Percentiles rank a stretch among this genome's conserved stretches.
Conservation (phyloP, 1,140 invertebrate genomes). For the Pantala flavescens region DNA sequence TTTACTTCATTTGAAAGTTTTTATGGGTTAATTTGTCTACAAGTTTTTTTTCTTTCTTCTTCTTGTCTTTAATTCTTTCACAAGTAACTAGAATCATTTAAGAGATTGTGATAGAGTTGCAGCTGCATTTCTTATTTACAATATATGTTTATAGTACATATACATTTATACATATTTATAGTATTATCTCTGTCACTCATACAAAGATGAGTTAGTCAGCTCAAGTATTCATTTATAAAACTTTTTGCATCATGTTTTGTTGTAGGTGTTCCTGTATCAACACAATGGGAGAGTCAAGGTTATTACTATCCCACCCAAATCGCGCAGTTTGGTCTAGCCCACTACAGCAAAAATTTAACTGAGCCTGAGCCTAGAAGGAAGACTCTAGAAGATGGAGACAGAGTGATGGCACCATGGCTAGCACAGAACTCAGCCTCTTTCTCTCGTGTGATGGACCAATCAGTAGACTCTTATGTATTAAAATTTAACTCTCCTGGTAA, state of each 20-base stretch:
- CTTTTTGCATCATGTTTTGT: too few relatives aligned
- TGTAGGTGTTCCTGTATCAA: conserved; percentile 78
- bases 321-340: conserved; percentile 92
- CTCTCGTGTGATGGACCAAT: conserved; percentile 46
- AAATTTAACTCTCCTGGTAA: conserved; percentile 55
- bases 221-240: too few relatives aligned
- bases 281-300: conserved; percentile 86
- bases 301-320: conserved; percentile 99
- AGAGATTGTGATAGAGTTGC: too few relatives aligned
- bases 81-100: too few relatives aligned
- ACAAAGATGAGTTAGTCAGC: too few relatives aligned
- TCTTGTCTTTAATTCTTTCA: too few relatives aligned
- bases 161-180: neutral
- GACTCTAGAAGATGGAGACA: conserved; percentile 62
- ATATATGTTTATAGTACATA: too few relatives aligned
- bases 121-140: too few relatives aligned
- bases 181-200: neutral
- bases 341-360: conserved; percentile 90
- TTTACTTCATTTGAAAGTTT: too few relatives aligned
- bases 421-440: conserved; percentile 52
- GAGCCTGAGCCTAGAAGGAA: conserved; percentile 60
- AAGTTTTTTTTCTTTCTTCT: too few relatives aligned
- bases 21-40: too few relatives aligned
- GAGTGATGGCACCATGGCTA: conserved; percentile 51
- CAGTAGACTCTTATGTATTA: conserved; percentile 46